These are phyloP conservation scores for Danio aesculapii DNA, from an alignment of 2,797 vertebrate species.

Conservation along the genomic window DNA sequence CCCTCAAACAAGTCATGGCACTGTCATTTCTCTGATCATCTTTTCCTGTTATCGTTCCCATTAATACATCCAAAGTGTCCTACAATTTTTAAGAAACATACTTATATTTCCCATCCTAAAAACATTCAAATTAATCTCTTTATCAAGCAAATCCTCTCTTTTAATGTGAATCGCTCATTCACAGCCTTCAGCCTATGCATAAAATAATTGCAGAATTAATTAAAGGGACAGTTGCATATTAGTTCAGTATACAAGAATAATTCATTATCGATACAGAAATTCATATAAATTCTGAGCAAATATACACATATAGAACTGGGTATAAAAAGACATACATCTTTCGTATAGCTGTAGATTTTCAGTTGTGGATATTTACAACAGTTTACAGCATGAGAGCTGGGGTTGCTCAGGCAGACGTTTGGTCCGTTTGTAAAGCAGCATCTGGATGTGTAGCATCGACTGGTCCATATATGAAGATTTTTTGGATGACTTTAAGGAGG, in stretches of 20 bases:
- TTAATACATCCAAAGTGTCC: not conserved
- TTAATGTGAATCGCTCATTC: not conserved
- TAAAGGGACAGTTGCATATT: not conserved
- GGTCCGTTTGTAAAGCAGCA: not conserved
- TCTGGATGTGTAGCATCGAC: not conserved
- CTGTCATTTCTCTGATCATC: not conserved
- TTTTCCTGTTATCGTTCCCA: constrained; percentile 18
- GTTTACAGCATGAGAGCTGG: not conserved
- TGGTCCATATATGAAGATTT: not conserved
- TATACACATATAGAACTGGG: constrained; percentile 2
- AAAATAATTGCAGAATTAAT: not conserved
- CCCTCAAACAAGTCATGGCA: not conserved
- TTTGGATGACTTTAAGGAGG: not conserved
- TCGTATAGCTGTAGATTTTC: not conserved
- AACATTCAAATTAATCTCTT: not conserved
- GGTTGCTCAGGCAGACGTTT: not conserved
- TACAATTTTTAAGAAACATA: not conserved
- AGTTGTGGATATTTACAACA: not conserved
- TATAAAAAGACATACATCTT: not conserved
- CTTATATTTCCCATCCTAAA: not conserved
- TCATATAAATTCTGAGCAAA: not conserved
- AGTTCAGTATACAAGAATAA: not conserved
- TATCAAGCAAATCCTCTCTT: not conserved
- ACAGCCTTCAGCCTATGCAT: not conserved
- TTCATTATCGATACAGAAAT: constrained; percentile 14